These are phyloP conservation scores for Micoletzkya japonica DNA, from an alignment of 2,888 invertebrate genomes.

Conservation along the genomic window DNA sequence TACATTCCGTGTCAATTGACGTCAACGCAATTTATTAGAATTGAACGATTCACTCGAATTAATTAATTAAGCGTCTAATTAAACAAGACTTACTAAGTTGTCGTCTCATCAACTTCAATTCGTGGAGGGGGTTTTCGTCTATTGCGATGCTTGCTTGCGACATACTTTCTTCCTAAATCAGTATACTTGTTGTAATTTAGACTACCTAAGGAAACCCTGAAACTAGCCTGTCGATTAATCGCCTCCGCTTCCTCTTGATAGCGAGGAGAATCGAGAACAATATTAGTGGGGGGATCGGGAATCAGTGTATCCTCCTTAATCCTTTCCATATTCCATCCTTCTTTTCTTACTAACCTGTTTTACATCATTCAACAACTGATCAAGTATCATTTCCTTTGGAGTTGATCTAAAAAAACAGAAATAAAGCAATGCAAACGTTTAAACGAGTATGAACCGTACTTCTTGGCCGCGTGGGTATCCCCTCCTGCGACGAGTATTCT, in stretches of 20 bases:
- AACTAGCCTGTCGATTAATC: neutral
- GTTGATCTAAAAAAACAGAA: conserved; percentile 4
- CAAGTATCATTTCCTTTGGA: conserved; percentile 29
- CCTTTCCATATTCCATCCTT: too few species aligned
- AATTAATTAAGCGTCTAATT: too few species aligned
- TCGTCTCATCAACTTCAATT: conserved; percentile 47
- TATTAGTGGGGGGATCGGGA: too few species aligned
- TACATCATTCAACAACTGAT: conserved; percentile 20
- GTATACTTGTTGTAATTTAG: neutral
- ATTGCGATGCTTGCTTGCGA: conserved; percentile 45
- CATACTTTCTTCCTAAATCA: conserved; percentile 32
- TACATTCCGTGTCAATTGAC: neutral
- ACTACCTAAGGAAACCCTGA: neutral
- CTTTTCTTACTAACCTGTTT: conserved; percentile 5
- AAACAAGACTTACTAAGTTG: conserved; percentile 31
- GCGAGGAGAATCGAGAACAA: too few species aligned
- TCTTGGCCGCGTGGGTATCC: conserved; percentile 12
- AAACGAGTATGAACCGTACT: conserved; percentile 4
- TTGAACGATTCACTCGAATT: neutral
- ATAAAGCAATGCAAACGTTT: neutral
- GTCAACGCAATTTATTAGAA: too few species aligned
- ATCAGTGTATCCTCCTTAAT: too few species aligned
- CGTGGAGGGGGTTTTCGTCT: conserved; percentile 53
- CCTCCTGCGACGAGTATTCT: conserved; percentile 43
- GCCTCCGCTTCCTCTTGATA: too few species aligned